Percentiles rank a stretch among this genome's conserved stretches.
Evolutionary conservation across 2,113 vertebrate species (phyloP).

Genomic region (Tyto alba): DNA sequence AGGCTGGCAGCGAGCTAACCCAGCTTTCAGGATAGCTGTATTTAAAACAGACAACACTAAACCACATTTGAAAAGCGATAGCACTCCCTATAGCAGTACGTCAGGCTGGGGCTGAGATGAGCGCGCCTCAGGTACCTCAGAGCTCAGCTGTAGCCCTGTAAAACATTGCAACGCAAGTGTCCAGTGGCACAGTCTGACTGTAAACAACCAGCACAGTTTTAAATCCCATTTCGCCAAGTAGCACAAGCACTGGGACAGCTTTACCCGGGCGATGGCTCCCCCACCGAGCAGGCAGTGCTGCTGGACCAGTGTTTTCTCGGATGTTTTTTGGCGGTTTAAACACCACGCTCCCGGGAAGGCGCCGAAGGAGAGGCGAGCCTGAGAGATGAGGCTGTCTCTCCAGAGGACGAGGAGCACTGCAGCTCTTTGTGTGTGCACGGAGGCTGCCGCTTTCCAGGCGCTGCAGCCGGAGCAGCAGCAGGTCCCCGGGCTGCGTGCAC

Average conservation of each 20-base stretch:
- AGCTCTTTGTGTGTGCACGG: not conserved
- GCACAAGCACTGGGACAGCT: not conserved
- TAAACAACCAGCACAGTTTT: not conserved
- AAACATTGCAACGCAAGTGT: no score
- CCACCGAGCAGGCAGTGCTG: not conserved
- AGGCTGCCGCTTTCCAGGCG: not conserved
- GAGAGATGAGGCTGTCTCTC: not conserved
- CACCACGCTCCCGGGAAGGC: fast-evolving
- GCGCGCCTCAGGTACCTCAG: no score
- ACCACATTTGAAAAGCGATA: not conserved
- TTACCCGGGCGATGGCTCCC: not conserved
- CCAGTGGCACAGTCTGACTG: no score
- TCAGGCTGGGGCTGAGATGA: not conserved
- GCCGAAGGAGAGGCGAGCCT: not conserved
- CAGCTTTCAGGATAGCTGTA: not conserved
- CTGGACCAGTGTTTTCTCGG: not conserved
- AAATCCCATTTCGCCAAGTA: not conserved
- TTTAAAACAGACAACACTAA: not conserved
- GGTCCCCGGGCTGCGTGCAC: no score
- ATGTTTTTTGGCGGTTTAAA: no score
- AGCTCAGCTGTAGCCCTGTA: not conserved
- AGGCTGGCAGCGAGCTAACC: not conserved
- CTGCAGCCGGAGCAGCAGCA: not conserved
- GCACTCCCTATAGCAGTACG: not conserved
- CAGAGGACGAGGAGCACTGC: not conserved